phyloP scores from a whole-genome alignment of 2,888 invertebrate genomes.

The Oxyteleia sp. region DNA sequence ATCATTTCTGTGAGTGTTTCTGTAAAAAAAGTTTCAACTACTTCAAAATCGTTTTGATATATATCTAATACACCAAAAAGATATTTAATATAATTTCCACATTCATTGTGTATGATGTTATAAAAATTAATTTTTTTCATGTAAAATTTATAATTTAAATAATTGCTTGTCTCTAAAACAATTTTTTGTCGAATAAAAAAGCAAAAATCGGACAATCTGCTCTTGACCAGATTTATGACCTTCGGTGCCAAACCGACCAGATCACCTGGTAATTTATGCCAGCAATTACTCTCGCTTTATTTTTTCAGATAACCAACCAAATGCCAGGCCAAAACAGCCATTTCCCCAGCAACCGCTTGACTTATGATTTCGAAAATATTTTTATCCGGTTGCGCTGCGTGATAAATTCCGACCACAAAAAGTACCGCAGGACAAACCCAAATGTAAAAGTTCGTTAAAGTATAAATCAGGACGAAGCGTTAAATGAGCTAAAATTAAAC shows the following conservation, averaged over 20 bases:
- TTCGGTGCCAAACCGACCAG: background rate
- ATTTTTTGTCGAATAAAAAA: no score
- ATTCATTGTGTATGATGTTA: no score
- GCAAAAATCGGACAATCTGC: slow-evolving; percentile 1
- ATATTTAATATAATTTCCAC: no score
- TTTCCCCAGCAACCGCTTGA: slow-evolving; percentile 1
- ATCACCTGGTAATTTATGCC: slow-evolving; percentile 5
- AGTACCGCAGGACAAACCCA: slow-evolving; percentile 24
- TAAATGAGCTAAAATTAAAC: slow-evolving; percentile 38
- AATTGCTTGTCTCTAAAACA: no score
- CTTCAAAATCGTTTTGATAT: no score
- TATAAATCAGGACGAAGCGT: slow-evolving; percentile 40
- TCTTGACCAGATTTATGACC: no score
- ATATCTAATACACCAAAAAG: no score
- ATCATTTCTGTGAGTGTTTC: no score
- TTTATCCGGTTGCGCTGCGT: slow-evolving; percentile 18
- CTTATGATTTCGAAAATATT: slow-evolving; percentile 22
- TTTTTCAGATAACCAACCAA: slow-evolving; percentile 13
- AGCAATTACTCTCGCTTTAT: slow-evolving; percentile 14
- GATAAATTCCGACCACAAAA: slow-evolving; percentile 29
- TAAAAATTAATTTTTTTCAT: no score
- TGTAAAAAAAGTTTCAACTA: no score
- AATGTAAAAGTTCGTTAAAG: slow-evolving; percentile 39
- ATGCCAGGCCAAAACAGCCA: background rate
- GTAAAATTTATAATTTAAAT: no score